Evolutionary conservation across 2,888 invertebrate species (phyloP).

Genomic region (Chaetogeoica ovagalla): DNA sequence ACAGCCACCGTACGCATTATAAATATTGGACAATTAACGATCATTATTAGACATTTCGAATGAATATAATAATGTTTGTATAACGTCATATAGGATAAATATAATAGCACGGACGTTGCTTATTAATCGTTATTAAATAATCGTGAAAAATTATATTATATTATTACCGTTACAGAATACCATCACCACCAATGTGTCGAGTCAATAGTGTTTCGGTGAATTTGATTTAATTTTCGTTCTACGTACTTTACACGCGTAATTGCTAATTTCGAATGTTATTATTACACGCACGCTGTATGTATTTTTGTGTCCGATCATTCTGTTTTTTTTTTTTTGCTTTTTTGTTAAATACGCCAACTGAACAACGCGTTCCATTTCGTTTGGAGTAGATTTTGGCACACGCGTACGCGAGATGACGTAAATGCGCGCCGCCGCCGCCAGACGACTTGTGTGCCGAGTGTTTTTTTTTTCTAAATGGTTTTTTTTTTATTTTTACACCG

Average conservation of each 20-base stretch:
- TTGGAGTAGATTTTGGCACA: constrained; percentile 48
- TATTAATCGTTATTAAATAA: too few species aligned
- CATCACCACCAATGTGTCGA: too few species aligned
- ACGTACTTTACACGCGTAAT: background rate
- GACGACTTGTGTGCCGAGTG: constrained; percentile 39
- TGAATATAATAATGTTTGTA: too few species aligned
- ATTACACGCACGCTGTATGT: background rate
- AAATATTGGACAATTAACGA: too few species aligned
- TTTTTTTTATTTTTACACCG: constrained; percentile 45
- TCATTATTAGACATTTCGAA: too few species aligned
- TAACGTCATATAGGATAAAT: too few species aligned
- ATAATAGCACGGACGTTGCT: too few species aligned
- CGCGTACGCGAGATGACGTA: constrained; percentile 42
- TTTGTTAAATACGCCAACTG: constrained; percentile 29
- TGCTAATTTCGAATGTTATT: background rate
- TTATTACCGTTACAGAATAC: too few species aligned
- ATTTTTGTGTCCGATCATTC: background rate
- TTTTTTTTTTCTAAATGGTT: constrained; percentile 20
- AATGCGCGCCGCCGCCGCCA: constrained; percentile 31
- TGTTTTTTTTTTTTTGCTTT: background rate
- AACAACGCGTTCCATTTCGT: constrained; percentile 39
- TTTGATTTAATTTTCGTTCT: background rate
- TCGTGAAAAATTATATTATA: too few species aligned
- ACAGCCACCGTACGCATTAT: too few species aligned
- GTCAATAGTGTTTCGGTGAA: too few species aligned